These are phyloP conservation scores for Rachycentron canadum DNA, from an alignment of 2,797 vertebrate genomes.

Conservation along the genomic window DNA sequence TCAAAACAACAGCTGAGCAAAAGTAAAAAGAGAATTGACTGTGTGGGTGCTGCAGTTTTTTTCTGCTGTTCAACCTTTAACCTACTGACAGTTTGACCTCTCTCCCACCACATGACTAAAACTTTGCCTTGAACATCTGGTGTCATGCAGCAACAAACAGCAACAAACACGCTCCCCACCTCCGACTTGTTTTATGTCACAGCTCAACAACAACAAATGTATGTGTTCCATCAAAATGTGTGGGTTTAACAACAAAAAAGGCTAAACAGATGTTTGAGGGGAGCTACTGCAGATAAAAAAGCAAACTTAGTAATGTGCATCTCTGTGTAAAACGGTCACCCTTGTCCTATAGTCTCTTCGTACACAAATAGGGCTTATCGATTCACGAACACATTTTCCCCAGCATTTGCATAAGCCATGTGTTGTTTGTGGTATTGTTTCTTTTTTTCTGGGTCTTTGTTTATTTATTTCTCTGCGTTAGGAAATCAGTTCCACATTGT, in stretches of 20 bases:
- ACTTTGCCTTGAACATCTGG: constrained; percentile 75
- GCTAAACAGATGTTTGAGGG: constrained; percentile 65
- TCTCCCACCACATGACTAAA: constrained; percentile 66
- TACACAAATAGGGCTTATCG: constrained; percentile 77
- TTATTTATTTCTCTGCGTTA: constrained; percentile 77
- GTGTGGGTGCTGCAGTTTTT: constrained; percentile 40
- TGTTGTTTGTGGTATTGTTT: constrained; percentile 73
- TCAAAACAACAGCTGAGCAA: constrained; percentile 36
- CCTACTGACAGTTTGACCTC: constrained; percentile 76
- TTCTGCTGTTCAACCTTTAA: constrained; percentile 68
- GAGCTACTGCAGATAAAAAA: constrained; percentile 61
- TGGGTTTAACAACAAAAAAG: constrained; percentile 51
- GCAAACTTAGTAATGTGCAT: constrained; percentile 48
- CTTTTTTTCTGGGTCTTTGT: constrained; percentile 65
- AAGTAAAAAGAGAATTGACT: constrained; percentile 55
- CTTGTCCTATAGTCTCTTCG: constrained; percentile 58
- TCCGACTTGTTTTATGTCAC: constrained; percentile 56
- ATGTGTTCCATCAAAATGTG: constrained; percentile 64
- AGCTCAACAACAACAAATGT: constrained; percentile 65
- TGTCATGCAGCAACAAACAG: constrained; percentile 18
- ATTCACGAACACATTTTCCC: constrained; percentile 74
- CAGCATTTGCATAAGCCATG: constrained; percentile 79
- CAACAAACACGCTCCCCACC: constrained; percentile 35
- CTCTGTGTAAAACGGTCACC: constrained; percentile 64
- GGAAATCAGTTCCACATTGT: constrained; percentile 84